These are phyloP conservation scores for Erebia aethiops DNA, from an alignment of 2,888 invertebrate species.

Conservation along the genomic window DNA sequence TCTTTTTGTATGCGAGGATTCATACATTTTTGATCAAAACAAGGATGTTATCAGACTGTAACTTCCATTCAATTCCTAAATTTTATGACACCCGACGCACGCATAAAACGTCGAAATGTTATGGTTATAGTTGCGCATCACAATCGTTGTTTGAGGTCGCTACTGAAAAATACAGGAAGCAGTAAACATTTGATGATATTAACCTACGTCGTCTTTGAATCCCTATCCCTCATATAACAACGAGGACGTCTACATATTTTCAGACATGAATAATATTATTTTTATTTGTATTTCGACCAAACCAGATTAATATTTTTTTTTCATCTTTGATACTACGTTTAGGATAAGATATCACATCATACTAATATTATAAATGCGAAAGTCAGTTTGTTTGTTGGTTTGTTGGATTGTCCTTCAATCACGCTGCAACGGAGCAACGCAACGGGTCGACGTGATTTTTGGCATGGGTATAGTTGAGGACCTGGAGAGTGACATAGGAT, in stretches of 20 bases:
- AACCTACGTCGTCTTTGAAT: background rate
- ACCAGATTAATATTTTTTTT: background rate
- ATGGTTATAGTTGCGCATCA: slow-evolving; percentile 16
- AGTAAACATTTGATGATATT: slow-evolving; percentile 5
- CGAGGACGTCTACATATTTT: no score
- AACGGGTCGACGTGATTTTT: no score
- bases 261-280: no score
- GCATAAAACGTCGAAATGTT: slow-evolving; percentile 7
- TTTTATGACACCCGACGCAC: slow-evolving; percentile 11
- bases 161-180: slow-evolving; percentile 3
- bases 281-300: no score
- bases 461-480: no score
- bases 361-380: no score
- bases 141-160: slow-evolving; percentile 4
- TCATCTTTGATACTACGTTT: no score
- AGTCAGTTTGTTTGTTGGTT: no score
- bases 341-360: no score
- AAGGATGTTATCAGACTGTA: slow-evolving; percentile 8
- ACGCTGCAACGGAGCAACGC: no score
- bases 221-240: background rate
- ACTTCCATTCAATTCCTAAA: slow-evolving; percentile 19
- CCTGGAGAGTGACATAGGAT: no score
- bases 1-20: background rate
- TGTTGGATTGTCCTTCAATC: no score
- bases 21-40: slow-evolving; percentile 14